Evolutionary conservation across 2,888 invertebrate species (phyloP).

Genomic region (Cancer borealis): DNA sequence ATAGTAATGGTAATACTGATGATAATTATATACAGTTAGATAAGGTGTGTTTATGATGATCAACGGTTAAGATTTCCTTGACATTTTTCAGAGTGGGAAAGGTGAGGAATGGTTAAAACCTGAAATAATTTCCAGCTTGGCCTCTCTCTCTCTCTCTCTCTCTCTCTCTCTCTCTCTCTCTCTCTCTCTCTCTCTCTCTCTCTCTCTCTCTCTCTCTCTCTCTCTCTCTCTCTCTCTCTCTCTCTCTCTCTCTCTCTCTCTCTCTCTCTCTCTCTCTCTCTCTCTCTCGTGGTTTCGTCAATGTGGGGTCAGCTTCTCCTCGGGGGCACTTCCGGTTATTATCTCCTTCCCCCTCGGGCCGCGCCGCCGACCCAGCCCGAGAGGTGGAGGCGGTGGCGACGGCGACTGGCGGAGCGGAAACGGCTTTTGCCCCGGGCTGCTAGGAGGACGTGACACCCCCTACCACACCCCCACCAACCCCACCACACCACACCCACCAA

Average conservation of each 20-base stretch:
- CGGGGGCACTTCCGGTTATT: conserved; percentile 3
- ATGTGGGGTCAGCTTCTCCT: conserved; percentile 3
- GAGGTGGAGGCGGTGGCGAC: conserved; percentile 23
- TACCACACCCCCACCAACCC: not conserved
- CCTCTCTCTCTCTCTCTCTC: not conserved
- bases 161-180: conserved; percentile 4
- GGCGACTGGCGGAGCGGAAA: conserved; percentile 38
- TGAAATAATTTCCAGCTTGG: not conserved
- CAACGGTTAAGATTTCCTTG: not conserved
- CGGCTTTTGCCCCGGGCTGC: not conserved
- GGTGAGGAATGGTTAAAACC: not conserved
- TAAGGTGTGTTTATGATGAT: not conserved
- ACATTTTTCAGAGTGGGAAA: not conserved
- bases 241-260: not conserved
- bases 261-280: conserved; percentile 79
- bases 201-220: not conserved
- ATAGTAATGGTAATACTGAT: not conserved
- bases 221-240: not conserved
- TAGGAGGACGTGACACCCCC: conserved; percentile 6
- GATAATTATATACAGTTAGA: not conserved
- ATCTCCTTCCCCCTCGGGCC: conserved; percentile 3
- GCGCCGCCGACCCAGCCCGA: conserved; percentile 35
- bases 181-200: not conserved
- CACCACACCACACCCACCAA: not conserved
- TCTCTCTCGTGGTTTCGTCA: conserved; percentile 79